These are phyloP conservation scores for Phylloscopus whistleri DNA, from an alignment of 2,113 vertebrate genomes.

Conservation along the genomic window DNA sequence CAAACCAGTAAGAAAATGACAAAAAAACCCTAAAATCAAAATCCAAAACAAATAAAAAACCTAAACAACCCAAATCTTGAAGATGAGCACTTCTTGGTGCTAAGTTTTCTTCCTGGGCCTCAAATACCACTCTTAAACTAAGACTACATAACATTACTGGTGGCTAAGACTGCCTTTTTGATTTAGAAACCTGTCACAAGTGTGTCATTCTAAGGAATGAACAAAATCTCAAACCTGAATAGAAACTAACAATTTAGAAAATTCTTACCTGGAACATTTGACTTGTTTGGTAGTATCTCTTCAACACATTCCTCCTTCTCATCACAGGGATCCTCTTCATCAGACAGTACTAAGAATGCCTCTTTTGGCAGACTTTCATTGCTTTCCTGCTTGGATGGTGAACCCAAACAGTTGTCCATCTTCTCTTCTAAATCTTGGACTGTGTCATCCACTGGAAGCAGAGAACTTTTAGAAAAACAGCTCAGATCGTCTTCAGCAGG, in stretches of 20 bases:
- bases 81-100: accelerated
- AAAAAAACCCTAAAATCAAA: neutral
- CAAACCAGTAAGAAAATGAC: neutral
- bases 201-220: neutral
- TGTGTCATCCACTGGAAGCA: slow-evolving; percentile 68
- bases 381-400: slow-evolving; percentile 78
- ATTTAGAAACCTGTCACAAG: neutral
- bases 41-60: neutral
- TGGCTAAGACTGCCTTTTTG: neutral
- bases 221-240: neutral
- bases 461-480: slow-evolving; percentile 71
- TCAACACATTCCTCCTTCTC: slow-evolving; percentile 68
- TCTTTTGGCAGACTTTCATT: slow-evolving; percentile 81
- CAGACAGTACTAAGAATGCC: slow-evolving; percentile 82
- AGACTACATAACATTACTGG: neutral
- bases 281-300: slow-evolving; percentile 25
- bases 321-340: slow-evolving; percentile 80
- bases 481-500: slow-evolving; percentile 74
- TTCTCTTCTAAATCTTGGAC: slow-evolving; percentile 74
- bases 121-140: neutral
- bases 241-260: neutral
- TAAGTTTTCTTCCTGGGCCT: neutral
- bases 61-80: neutral
- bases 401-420: slow-evolving; percentile 69
- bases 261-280: slow-evolving; percentile 68